Evolutionary conservation across 2,113 vertebrate genomes (phyloP).

Genomic region (Psammodynastes pulverulentus): DNA sequence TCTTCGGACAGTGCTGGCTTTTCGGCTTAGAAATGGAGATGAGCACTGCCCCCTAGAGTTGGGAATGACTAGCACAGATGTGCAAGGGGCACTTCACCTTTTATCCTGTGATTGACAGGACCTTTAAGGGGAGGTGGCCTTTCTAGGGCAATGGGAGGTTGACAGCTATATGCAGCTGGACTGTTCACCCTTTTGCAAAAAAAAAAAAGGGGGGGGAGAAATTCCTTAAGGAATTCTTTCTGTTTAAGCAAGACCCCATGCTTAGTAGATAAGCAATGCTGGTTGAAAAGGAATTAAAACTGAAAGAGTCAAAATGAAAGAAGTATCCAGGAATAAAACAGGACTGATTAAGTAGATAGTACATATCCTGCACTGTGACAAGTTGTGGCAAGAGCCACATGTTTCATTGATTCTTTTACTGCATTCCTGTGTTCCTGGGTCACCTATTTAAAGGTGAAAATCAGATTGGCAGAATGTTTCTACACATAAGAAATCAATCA

Average conservation of each 20-base stretch:
- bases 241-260: background rate
- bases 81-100: too few relatives aligned
- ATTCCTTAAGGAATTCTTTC: background rate
- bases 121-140: background rate
- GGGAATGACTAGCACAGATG: too few relatives aligned
- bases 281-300: background rate
- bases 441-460: background rate
- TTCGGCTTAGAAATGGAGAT: too few relatives aligned
- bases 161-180: background rate
- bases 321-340: background rate
- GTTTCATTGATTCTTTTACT: background rate
- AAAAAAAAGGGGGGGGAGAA: background rate
- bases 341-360: background rate
- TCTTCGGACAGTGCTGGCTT: too few relatives aligned
- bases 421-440: background rate
- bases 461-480: background rate
- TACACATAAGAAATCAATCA: background rate
- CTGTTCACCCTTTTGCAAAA: background rate
- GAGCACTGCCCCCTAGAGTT: too few relatives aligned
- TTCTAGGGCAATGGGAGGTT: background rate
- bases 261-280: background rate
- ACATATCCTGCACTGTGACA: background rate
- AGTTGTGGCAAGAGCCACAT: background rate
- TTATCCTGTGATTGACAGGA: background rate
- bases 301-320: background rate